Conservation (phyloP, 2,113 vertebrate species). For the Salminus brasiliensis region DNA sequence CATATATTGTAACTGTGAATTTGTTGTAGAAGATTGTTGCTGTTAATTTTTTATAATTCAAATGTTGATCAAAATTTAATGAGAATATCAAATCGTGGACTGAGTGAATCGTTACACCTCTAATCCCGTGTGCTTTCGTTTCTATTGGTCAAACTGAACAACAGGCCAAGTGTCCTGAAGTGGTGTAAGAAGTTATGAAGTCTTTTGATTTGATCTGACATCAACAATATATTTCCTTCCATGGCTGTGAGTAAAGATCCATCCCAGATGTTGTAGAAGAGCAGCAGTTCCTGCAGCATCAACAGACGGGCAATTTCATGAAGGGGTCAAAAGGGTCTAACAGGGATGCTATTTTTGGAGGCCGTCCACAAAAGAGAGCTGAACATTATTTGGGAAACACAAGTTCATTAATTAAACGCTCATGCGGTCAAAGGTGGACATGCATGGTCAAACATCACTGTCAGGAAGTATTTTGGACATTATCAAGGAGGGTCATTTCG, state of each 20-base stretch:
- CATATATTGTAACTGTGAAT: too few relatives aligned
- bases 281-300: background rate
- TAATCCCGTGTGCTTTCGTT: too few relatives aligned
- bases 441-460: background rate
- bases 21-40: too few relatives aligned
- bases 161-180: too few relatives aligned
- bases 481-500: background rate
- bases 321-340: background rate
- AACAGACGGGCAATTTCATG: background rate
- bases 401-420: constrained; percentile 58
- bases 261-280: background rate
- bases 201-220: too few relatives aligned
- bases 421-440: background rate
- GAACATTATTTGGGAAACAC: constrained; percentile 64
- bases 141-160: too few relatives aligned
- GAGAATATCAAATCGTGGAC: too few relatives aligned
- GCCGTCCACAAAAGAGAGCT: constrained; percentile 61
- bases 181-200: too few relatives aligned
- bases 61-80: too few relatives aligned
- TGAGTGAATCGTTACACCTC: too few relatives aligned
- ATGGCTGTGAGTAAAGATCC: background rate
- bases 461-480: background rate
- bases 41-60: too few relatives aligned
- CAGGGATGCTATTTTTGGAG: background rate
- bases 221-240: background rate